Conservation (phyloP, 2,113 vertebrate genomes). For the Jacana jacana region DNA sequence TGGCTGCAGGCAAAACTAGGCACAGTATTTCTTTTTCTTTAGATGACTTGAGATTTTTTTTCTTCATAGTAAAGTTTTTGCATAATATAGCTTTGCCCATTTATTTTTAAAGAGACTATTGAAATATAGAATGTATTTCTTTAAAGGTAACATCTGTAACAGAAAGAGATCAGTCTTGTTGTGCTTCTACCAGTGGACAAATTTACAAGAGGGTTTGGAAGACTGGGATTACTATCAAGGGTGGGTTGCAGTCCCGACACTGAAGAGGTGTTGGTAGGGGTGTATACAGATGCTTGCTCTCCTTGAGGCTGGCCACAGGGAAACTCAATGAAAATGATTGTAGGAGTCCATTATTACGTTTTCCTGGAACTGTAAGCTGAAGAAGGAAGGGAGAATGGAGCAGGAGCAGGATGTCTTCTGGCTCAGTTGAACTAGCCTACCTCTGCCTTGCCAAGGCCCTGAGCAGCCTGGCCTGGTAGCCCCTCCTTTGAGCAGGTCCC, state of each 20-base stretch:
- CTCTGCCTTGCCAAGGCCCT: background rate
- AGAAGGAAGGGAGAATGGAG: background rate
- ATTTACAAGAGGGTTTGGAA: background rate
- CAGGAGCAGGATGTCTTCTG: background rate
- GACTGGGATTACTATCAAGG: background rate
- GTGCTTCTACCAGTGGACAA: background rate
- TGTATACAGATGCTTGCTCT: fast-evolving
- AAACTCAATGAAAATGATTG: background rate
- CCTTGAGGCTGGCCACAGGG: background rate
- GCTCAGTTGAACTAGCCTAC: background rate
- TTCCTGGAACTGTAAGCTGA: background rate
- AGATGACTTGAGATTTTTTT: background rate
- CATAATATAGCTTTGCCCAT: background rate
- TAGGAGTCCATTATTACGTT: background rate
- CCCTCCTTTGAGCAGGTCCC: background rate
- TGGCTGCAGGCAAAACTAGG: background rate
- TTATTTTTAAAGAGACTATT: background rate
- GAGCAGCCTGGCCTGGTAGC: background rate
- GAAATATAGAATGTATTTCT: background rate
- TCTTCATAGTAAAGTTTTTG: background rate
- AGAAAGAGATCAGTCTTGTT: background rate
- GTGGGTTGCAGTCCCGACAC: background rate
- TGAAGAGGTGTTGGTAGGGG: background rate
- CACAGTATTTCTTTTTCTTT: background rate
- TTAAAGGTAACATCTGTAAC: background rate